Base-by-base conservation (phyloP, 2,797 vertebrate species). In the Danio choprae region DNA sequence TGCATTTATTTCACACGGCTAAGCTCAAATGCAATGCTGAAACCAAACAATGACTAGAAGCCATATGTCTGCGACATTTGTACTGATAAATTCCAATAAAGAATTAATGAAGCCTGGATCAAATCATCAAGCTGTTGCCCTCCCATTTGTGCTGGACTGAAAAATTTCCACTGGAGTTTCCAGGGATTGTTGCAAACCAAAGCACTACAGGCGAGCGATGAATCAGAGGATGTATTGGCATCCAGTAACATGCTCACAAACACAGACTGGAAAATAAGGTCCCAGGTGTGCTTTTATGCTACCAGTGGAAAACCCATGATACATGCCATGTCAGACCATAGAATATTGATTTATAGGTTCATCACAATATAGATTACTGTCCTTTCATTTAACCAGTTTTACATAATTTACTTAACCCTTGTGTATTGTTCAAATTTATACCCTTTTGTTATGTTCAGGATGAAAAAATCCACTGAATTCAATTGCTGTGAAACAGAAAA, bases 61-160 rank as follows among this genome's bases (percentile, higher is more conserved):
- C 77, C 80, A 87, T 83, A 82, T 85, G 80, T 64, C 74, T 59
- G 63, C 59, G 76, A 74, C 71, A 83, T 85, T 83, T 84, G 79
- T 77, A 43, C n/a, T 41, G 68, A 83, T 73, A 80, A 84, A 85
- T 84, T 65, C 46, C 12, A 79, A 79, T 81, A 79, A 85, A 81
- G 81, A 81, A 80, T 82, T 71, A 87, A 81, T 81, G 59, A 79
- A 82, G 68, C 62, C 62, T 18, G 13, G 65, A 76, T 83, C 70
- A 79, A 84, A 80, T 83, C 48, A 74, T 76, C 77, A 84, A 83
- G 70, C 81, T 81, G 84, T 83, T 85, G 55, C 13, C 6, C 16
- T 84, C 74, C 75, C 62, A 69, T 59, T 53, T 46, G 53, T 80
- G 58, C 65, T 18, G 68, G 15, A 41, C n/a, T 77, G 18, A 79